Conservation (phyloP, 2,888 invertebrate genomes). For the Drosophila atripex region DNA sequence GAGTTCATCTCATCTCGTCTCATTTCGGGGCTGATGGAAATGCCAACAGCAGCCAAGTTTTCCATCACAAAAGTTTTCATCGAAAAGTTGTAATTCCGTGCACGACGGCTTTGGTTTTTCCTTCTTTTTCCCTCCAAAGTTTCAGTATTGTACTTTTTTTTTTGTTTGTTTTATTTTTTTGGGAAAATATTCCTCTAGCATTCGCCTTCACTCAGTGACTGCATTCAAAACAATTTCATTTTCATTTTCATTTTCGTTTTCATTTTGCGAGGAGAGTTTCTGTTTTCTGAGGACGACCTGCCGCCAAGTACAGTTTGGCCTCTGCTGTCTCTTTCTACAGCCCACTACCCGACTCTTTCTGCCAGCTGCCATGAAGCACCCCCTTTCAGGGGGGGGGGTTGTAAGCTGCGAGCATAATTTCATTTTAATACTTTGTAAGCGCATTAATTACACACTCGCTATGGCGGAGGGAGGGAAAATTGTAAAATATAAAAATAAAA, state of each 20-base stretch:
- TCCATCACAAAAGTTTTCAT: constrained; percentile 50
- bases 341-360: not conserved
- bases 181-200: not conserved
- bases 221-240: not conserved
- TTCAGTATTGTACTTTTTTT: not conserved
- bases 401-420: constrained; percentile 58
- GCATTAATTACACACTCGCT: constrained; percentile 58
- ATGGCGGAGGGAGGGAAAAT: not conserved
- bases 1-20: constrained; percentile 22
- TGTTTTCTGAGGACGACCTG: not conserved
- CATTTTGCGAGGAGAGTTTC: not conserved
- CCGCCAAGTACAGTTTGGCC: not conserved
- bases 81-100: constrained; percentile 59
- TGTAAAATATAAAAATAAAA: not conserved
- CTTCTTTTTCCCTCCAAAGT: not conserved
- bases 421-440: constrained; percentile 60
- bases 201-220: not conserved
- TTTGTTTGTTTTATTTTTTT: not conserved
- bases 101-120: constrained; percentile 48
- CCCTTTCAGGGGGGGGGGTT: no score
- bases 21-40: constrained; percentile 30
- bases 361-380: no score
- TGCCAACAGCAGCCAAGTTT: constrained; percentile 44
- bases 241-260: not conserved
- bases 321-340: not conserved